Evolutionary conservation across 2,113 vertebrate genomes (phyloP).

Genomic region (Fregetta grallaria): DNA sequence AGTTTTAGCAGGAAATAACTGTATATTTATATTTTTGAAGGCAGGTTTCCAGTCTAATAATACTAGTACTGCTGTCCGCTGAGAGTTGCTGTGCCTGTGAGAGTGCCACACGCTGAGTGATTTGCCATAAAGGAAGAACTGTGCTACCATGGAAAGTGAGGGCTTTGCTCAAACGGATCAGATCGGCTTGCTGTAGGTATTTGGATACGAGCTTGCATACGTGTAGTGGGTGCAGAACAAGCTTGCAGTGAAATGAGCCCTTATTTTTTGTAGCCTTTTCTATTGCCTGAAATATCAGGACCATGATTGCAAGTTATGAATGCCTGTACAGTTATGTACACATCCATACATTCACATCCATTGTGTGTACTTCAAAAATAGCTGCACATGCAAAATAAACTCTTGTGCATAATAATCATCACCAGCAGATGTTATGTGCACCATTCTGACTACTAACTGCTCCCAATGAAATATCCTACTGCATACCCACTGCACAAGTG

Average conservation of each 20-base stretch:
- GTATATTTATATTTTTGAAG: not conserved
- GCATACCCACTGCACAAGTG: not conserved
- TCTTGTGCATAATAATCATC: not conserved
- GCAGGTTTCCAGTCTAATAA: not conserved
- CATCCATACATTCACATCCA: not conserved
- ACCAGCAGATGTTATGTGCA: not conserved
- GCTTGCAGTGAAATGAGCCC: not conserved
- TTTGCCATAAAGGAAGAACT: not conserved
- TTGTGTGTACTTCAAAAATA: not conserved
- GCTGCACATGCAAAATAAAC: not conserved
- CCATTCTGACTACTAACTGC: not conserved
- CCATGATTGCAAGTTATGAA: not conserved
- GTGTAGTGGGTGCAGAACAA: not conserved
- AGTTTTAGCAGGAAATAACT: slow-evolving; percentile 8
- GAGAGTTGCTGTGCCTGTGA: not conserved
- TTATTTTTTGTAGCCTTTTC: not conserved
- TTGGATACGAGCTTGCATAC: rapidly evolving
- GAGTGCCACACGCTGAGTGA: not conserved
- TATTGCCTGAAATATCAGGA: not conserved
- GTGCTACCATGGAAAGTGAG: not conserved
- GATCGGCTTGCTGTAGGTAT: rapidly evolving
- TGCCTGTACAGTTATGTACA: not conserved
- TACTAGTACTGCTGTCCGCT: not conserved
- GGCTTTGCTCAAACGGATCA: not conserved
- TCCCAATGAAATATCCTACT: not conserved